phyloP scores from a whole-genome alignment of 2,113 vertebrate genomes.

The Synodontis membranacea region DNA sequence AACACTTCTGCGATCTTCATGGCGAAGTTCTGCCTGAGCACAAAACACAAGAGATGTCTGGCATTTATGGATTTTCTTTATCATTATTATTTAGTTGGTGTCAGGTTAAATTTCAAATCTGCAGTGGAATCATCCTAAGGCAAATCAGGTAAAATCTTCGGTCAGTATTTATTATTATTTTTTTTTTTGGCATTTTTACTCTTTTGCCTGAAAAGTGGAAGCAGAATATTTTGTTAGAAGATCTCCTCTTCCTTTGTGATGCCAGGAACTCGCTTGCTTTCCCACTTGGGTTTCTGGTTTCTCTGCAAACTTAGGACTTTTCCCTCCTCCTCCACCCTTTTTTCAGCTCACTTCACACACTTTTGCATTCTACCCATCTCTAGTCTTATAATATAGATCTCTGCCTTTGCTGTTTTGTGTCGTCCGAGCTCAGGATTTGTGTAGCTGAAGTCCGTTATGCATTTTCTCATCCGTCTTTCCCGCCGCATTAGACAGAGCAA shows the following conservation, averaged over 20 bases:
- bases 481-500: slow-evolving; percentile 50
- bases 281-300: not conserved
- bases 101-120: not conserved
- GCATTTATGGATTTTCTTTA: slow-evolving; percentile 4
- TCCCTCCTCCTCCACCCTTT: slow-evolving; percentile 8
- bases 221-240: not conserved
- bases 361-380: not conserved
- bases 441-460: slow-evolving; percentile 37
- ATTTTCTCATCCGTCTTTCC: slow-evolving; percentile 51
- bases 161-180: too few relatives aligned
- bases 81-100: not conserved
- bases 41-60: not conserved
- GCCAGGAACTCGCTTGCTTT: not conserved
- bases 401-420: slow-evolving; percentile 29
- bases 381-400: slow-evolving; percentile 36
- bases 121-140: not conserved
- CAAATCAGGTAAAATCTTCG: not conserved
- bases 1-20: not conserved
- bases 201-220: not conserved
- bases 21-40: not conserved
- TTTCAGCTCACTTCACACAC: slow-evolving; percentile 18
- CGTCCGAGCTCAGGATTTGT: slow-evolving; percentile 35
- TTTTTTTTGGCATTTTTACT: not conserved
- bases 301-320: not conserved
- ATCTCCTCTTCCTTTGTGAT: slow-evolving; percentile 1